phyloP scores from a whole-genome alignment of 2,888 invertebrate species.

The Eilema griseolum region DNA sequence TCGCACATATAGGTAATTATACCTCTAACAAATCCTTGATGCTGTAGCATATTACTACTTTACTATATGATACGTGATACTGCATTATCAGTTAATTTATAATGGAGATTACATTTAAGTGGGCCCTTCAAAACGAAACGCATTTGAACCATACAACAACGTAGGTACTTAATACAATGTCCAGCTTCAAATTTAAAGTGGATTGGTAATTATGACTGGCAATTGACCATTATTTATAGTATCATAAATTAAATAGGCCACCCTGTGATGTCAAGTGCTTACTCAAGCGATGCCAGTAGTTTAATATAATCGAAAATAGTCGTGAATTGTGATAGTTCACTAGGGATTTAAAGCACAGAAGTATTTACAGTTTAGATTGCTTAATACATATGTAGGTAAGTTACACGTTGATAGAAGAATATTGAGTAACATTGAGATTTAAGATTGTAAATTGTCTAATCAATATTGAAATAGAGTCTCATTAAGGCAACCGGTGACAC shows the following conservation, averaged over 20 bases:
- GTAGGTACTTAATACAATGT: not conserved
- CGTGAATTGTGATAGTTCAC: not conserved
- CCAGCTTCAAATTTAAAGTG: slow-evolving; percentile 4
- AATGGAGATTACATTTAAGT: not conserved
- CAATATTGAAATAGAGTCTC: not conserved
- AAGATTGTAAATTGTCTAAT: not conserved
- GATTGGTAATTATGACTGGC: slow-evolving; percentile 15
- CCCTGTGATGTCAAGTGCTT: slow-evolving; percentile 29
- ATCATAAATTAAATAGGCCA: slow-evolving; percentile 34
- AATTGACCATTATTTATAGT: slow-evolving; percentile 34
- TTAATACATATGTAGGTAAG: not conserved
- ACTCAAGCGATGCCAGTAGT: slow-evolving; percentile 24
- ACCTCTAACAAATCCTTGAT: no score
- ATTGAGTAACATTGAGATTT: not conserved
- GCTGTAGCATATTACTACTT: not conserved
- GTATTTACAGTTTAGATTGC: not conserved
- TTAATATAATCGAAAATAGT: not conserved
- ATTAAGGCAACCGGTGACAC: no score
- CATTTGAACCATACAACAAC: not conserved
- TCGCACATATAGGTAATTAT: no score
- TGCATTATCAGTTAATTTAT: not conserved
- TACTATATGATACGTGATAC: not conserved
- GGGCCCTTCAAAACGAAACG: slow-evolving; percentile 1
- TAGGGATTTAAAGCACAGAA: not conserved
- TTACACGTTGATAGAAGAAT: not conserved